Conservation (phyloP, 2,888 invertebrate species). For the Troilus luridus region DNA sequence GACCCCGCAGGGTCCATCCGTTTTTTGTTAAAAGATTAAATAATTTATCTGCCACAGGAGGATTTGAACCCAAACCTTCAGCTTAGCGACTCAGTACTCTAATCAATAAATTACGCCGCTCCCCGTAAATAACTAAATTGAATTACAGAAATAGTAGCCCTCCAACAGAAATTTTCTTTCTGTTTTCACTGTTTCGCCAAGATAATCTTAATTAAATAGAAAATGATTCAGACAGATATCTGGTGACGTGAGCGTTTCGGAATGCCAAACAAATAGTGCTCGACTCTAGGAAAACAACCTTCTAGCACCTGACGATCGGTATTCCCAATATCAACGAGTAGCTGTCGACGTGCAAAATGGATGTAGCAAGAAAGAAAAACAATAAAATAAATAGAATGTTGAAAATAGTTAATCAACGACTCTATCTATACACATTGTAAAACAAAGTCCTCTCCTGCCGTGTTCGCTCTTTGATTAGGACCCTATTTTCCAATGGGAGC, state of each 20-base stretch:
- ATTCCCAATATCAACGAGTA: not conserved
- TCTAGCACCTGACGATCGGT: not conserved
- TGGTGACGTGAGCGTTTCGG: slow-evolving; percentile 14
- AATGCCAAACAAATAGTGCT: slow-evolving; percentile 38
- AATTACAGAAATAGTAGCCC: not conserved
- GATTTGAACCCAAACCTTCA: no score
- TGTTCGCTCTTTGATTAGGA: no score
- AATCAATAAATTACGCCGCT: no score
- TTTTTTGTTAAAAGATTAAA: no score
- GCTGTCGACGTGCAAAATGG: not conserved
- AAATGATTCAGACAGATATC: slow-evolving; percentile 26
- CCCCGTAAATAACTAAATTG: not conserved
- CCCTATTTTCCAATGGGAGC: no score
- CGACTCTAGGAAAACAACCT: not conserved
- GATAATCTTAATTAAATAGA: not conserved
- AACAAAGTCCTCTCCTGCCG: no score
- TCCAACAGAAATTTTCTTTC: not conserved
- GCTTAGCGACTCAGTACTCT: no score
- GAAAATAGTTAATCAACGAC: no score
- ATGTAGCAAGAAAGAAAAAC: not conserved
- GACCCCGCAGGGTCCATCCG: no score
- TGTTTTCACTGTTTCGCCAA: not conserved
- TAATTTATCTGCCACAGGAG: no score
- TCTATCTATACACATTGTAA: no score
- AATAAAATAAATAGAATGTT: no score